Conservation (phyloP, 2,113 vertebrate genomes). For the Ceyx cyanopectus region DNA sequence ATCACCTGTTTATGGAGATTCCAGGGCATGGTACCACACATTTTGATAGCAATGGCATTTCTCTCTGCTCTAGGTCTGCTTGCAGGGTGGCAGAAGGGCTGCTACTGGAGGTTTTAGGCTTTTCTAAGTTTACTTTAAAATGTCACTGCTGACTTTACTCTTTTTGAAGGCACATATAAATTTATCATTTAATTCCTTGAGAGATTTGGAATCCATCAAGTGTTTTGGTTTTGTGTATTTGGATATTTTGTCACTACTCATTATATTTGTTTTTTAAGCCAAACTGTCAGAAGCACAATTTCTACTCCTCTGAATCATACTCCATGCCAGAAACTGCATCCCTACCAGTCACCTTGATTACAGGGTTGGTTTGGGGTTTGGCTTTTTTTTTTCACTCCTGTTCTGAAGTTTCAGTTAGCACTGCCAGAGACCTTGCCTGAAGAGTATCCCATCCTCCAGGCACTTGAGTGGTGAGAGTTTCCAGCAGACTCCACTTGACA, state of each 20-base stretch:
- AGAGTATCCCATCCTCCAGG: background rate
- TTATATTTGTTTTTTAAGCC: background rate
- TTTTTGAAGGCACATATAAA: background rate
- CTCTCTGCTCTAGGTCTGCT: background rate
- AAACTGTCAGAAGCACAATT: background rate
- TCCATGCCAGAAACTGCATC: background rate
- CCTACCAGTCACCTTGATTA: background rate
- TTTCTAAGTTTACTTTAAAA: background rate
- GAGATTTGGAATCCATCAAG: background rate
- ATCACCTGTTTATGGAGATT: background rate
- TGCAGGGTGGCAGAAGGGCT: background rate
- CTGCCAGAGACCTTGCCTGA: background rate
- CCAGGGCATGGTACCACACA: background rate
- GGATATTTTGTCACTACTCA: background rate
- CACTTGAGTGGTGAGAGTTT: background rate
- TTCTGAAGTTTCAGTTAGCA: background rate
- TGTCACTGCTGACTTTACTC: background rate
- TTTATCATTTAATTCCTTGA: background rate
- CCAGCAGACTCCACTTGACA: background rate
- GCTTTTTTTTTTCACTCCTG: background rate
- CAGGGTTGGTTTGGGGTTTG: background rate
- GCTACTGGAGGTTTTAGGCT: background rate
- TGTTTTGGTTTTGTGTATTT: background rate
- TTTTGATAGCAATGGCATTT: background rate
- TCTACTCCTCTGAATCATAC: background rate